Percentiles rank a stretch among this genome's conserved stretches.
Conservation (phyloP, 2,797 vertebrate species). For the Babyrousa celebensis region DNA sequence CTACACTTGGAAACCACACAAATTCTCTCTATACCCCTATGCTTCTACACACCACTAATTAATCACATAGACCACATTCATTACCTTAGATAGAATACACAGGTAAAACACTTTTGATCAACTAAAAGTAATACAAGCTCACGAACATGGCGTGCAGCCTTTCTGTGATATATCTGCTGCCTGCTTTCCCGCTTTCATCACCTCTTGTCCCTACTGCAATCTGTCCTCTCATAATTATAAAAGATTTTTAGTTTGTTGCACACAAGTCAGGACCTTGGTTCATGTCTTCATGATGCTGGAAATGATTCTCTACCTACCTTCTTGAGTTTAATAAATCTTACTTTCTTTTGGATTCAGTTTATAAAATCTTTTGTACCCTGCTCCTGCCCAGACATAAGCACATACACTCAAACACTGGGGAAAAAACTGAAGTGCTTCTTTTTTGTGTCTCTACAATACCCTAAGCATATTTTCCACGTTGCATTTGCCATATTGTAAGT, state of each 20-base stretch:
- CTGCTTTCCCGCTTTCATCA: background rate
- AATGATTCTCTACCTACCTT: background rate
- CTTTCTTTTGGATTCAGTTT: background rate
- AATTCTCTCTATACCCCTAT: background rate
- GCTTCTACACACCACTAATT: background rate
- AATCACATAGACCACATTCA: too few species aligned
- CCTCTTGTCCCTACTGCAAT: background rate
- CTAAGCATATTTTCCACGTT: background rate
- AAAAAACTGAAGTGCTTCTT: background rate
- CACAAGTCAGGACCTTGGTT: background rate
- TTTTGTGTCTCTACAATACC: background rate
- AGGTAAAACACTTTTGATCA: background rate
- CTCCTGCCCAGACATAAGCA: background rate
- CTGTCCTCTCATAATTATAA: background rate
- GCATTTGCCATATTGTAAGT: background rate
- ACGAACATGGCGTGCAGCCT: background rate
- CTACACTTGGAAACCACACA: background rate
- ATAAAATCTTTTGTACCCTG: background rate
- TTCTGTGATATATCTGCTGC: background rate
- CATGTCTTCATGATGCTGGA: background rate
- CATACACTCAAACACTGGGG: background rate
- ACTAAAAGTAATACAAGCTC: background rate
- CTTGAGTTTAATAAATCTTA: background rate
- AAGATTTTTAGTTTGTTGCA: background rate
- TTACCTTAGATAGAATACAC: background rate